phyloP scores from a whole-genome alignment of 30 jellyfish, hydroid and myxozoan genomes.

The Mastigias papua region DNA sequence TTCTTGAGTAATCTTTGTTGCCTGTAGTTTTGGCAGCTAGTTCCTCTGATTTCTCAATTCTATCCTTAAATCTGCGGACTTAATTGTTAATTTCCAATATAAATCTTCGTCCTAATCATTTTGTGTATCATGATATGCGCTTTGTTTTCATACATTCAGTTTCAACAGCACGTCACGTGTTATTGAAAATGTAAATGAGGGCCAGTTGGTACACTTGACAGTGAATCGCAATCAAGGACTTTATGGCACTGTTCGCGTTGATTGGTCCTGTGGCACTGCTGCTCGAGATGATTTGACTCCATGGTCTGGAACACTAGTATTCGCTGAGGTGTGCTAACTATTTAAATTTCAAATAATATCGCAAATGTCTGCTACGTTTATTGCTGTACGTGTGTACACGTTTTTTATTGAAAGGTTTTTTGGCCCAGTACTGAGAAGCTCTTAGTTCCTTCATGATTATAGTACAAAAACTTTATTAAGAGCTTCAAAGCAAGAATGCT shows the following conservation, averaged over 20 bases:
- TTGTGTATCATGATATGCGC: neutral
- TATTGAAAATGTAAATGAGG: conserved; percentile 65
- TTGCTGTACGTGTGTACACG: too few relatives aligned
- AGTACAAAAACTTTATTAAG: too few relatives aligned
- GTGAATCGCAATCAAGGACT: conserved; percentile 80
- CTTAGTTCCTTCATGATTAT: too few relatives aligned
- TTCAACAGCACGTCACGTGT: conserved; percentile 51
- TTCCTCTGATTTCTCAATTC: too few relatives aligned
- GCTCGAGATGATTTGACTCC: conserved; percentile 74
- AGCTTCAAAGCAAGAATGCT: too few relatives aligned
- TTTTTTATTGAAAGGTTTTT: too few relatives aligned
- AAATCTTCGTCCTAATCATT: neutral
- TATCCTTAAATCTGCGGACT: neutral
- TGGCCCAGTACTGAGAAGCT: too few relatives aligned
- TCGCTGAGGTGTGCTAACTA: conserved; percentile 68
- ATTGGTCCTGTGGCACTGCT: conserved; percentile 81
- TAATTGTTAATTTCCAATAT: neutral
- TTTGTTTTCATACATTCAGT: conserved; percentile 20
- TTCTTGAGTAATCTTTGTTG: too few relatives aligned
- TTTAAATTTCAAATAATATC: neutral
- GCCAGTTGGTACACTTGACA: conserved; percentile 33
- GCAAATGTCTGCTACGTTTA: neutral
- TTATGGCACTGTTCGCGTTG: conserved; percentile 55
- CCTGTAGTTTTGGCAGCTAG: too few relatives aligned
- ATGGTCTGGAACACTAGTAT: conserved; percentile 47